These are phyloP conservation scores for Trachops cirrhosus DNA, from an alignment of 2,797 vertebrate species.

Conservation along the genomic window DNA sequence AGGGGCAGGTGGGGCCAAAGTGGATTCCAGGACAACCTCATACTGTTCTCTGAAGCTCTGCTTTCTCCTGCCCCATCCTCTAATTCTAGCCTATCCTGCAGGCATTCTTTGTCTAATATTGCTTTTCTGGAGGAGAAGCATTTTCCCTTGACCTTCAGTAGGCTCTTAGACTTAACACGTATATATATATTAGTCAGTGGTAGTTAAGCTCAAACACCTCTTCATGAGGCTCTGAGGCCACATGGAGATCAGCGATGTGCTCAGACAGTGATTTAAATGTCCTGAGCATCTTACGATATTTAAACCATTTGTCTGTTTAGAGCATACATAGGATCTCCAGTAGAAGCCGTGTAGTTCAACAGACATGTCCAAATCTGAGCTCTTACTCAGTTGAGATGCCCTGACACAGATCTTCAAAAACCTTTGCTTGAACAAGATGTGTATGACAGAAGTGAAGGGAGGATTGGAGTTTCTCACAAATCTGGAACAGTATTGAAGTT, in stretches of 20 bases:
- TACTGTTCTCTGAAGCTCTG: neutral
- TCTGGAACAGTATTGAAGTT: neutral
- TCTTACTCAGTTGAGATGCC: neutral
- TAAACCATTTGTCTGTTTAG: neutral
- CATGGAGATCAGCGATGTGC: neutral
- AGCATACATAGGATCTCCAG: neutral
- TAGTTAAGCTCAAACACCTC: neutral
- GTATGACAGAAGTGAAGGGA: neutral
- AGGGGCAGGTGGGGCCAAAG: neutral
- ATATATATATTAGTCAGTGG: neutral
- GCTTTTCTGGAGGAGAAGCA: neutral
- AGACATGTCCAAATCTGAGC: neutral
- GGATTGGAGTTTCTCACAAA: neutral
- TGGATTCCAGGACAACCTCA: neutral
- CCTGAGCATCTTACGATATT: neutral
- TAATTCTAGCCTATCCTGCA: neutral
- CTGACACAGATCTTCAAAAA: neutral
- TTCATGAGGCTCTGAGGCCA: neutral
- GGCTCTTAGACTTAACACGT: neutral
- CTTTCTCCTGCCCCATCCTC: neutral
- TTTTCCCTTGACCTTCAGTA: neutral
- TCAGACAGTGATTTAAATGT: neutral
- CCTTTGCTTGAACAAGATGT: neutral
- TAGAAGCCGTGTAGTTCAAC: neutral
- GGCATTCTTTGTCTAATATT: neutral